Conservation (phyloP, 2,797 vertebrate species). For the Phalanger gymnotis region DNA sequence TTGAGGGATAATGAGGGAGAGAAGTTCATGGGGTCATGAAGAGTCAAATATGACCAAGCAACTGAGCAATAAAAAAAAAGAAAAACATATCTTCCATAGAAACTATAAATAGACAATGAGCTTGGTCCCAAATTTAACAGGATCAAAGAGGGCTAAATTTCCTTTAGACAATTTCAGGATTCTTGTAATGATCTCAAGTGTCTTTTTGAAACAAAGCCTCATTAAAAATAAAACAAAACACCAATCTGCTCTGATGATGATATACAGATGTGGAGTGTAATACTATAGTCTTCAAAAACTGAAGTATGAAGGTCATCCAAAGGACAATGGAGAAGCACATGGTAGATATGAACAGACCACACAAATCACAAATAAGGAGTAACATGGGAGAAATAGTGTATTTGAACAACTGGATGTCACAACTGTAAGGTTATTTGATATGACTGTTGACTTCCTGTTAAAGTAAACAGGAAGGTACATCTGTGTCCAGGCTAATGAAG, state of each 20-base stretch:
- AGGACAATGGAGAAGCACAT: not conserved
- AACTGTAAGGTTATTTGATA: not conserved
- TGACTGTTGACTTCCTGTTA: not conserved
- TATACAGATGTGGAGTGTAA: not conserved
- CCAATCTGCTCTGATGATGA: not conserved
- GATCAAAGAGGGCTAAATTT: not conserved
- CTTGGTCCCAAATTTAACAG: not conserved
- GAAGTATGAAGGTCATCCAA: not conserved
- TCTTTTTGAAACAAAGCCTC: not conserved
- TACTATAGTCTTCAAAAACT: not conserved
- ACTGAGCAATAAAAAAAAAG: not conserved
- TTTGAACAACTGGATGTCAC: not conserved
- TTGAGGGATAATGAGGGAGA: not conserved
- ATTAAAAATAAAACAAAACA: not conserved
- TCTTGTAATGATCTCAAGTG: not conserved
- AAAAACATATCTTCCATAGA: not conserved
- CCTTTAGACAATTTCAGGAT: not conserved
- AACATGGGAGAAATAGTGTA: not conserved
- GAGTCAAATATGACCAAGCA: not conserved
- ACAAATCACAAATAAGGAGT: not conserved
- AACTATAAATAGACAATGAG: not conserved
- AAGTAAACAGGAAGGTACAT: not conserved
- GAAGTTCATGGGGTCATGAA: not conserved
- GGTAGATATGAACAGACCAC: not conserved
- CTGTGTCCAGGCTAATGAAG: not conserved